These are phyloP conservation scores for Psococerastis gibbosa DNA, from an alignment of 2,888 invertebrate species.

Conservation along the genomic window DNA sequence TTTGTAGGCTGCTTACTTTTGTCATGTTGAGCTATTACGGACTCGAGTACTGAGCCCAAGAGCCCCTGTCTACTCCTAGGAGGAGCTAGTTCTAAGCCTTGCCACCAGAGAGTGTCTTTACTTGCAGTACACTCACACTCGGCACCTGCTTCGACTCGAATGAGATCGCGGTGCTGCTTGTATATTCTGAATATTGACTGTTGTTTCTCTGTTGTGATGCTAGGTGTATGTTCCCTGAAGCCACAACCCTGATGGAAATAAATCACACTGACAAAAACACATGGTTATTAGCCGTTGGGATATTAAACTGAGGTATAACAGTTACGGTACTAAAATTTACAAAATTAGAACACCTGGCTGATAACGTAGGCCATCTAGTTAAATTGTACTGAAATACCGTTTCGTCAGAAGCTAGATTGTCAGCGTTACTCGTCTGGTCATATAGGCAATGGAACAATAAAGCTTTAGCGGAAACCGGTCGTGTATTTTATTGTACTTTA, in stretches of 20 bases:
- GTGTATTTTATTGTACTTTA: no score
- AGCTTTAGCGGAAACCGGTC: no score
- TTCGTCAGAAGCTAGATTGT: no score
- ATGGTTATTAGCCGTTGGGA: no score
- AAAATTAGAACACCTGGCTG: no score
- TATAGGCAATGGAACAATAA: no score
- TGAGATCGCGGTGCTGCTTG: constrained; percentile 35
- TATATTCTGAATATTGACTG: constrained; percentile 42
- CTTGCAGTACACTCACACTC: constrained; percentile 11
- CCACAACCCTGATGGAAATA: constrained; percentile 42
- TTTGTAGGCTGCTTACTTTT: background rate
- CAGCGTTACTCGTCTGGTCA: no score
- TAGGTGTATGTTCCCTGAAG: constrained; percentile 49
- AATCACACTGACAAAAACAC: no score
- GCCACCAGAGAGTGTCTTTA: constrained; percentile 54
- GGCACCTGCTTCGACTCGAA: constrained; percentile 39
- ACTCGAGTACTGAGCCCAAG: constrained; percentile 23
- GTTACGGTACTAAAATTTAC: no score
- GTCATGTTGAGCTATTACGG: background rate
- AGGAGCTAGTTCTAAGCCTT: constrained; percentile 44
- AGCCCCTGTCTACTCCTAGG: constrained; percentile 41
- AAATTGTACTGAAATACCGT: no score
- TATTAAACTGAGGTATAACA: no score
- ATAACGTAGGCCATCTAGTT: no score
- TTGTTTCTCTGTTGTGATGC: constrained; percentile 43